Evolutionary conservation across 2,113 vertebrate genomes (phyloP).

Genomic region (Corythornis madagascariensis): DNA sequence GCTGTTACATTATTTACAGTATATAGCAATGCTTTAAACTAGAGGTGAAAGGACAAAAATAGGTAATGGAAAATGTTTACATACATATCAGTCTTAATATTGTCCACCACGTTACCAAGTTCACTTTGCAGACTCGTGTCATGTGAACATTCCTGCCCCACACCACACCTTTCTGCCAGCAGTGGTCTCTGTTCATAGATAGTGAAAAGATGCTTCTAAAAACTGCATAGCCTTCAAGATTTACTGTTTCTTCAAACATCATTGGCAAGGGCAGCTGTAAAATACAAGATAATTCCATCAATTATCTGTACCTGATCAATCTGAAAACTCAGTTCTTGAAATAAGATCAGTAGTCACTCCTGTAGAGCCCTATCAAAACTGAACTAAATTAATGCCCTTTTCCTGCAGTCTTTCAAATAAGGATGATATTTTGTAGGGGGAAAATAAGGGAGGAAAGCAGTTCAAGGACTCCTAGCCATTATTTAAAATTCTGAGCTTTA

Average conservation of each 20-base stretch:
- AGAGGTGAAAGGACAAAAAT: conserved; percentile 20
- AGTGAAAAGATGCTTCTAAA: conserved; percentile 56
- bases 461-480: not conserved
- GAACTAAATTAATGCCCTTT: not conserved
- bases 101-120: conserved; percentile 32
- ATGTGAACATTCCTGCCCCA: not conserved
- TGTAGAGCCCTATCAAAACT: not conserved
- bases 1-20: conserved; percentile 39
- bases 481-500: not conserved
- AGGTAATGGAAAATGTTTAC: conserved; percentile 48
- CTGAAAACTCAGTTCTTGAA: not conserved
- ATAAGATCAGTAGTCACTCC: not conserved
- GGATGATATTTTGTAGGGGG: not conserved
- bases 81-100: conserved; percentile 24
- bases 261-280: conserved; percentile 67
- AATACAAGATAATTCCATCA: not conserved
- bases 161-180: not conserved
- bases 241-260: conserved; percentile 61
- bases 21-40: conserved; percentile 44
- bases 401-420: not conserved
- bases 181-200: conserved; percentile 18
- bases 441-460: not conserved
- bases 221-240: conserved; percentile 60
- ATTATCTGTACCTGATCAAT: not conserved
- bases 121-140: not conserved